phyloP scores from a whole-genome alignment of 2,888 invertebrate genomes.

The Lottia scabra region DNA sequence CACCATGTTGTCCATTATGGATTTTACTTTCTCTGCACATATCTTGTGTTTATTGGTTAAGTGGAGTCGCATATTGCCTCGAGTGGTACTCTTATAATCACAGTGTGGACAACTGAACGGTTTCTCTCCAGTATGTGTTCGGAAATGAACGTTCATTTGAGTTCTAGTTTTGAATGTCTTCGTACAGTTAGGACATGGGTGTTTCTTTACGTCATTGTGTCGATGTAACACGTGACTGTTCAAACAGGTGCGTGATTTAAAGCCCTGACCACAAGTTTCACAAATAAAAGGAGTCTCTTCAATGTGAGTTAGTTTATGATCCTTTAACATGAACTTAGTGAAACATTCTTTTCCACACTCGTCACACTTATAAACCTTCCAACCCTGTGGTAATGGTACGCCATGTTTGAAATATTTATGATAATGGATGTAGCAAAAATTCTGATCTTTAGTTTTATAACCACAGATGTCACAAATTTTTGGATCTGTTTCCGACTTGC shows the following conservation, averaged over 20 bases:
- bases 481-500: conserved; percentile 15
- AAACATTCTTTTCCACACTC: conserved; percentile 58
- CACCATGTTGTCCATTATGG: conserved; percentile 36
- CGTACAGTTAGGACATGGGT: conserved; percentile 48
- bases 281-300: conserved; percentile 56
- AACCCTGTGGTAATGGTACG: conserved; percentile 54
- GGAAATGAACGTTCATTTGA: conserved; percentile 51
- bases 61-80: conserved; percentile 57
- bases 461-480: conserved; percentile 60
- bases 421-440: conserved; percentile 56
- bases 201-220: conserved; percentile 47
- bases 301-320: conserved; percentile 52
- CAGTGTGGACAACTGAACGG: conserved; percentile 57
- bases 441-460: conserved; percentile 51
- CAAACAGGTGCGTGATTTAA: conserved; percentile 49
- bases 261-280: conserved; percentile 55
- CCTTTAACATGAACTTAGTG: conserved; percentile 56
- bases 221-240: conserved; percentile 59
- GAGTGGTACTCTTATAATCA: conserved; percentile 52
- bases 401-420: conserved; percentile 61
- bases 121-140: conserved; percentile 57
- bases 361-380: conserved; percentile 55
- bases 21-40: conserved; percentile 33
- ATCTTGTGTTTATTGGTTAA: conserved; percentile 47
- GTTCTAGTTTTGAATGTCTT: conserved; percentile 57